Base-by-base conservation (phyloP, 2,888 invertebrate species). In the Palloptera scutellata region DNA sequence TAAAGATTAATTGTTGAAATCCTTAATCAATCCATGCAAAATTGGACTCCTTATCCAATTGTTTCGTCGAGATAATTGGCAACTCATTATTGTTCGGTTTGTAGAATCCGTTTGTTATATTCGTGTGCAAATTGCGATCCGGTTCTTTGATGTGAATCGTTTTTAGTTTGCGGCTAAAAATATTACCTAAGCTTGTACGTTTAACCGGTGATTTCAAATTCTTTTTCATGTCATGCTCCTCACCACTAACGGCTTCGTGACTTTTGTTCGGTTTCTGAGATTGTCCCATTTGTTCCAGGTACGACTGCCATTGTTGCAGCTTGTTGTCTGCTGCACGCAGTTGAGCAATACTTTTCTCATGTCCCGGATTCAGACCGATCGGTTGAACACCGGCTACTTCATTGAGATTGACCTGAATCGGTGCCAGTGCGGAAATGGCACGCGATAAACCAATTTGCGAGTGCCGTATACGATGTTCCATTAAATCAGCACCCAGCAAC, bases 401-500 rank as follows among this genome's bases (percentile, higher is more conserved):
- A 57, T 78, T 77, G 0, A 85, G 74, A 74, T 85, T 80, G 1
- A 92, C 86, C 63, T 89, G 87, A 72, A 88, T 87, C 0, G 91
- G 89, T 0, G 90, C 88, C 53, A 93, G 84, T 0, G 92, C 92
- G 0, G 93, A 93, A 60, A 93, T 87, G 0, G 92, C 92, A 58
- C 92, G 87, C 0, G 92, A 91, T 0, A 93, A 87, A 0, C 92
- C 93, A 62, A 91, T 83, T 77, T 85, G 84, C 2, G 81, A 77
- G 79, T 95, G 94, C 58, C 91, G 87, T 55, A 96, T 91, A 73
- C 89, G 88, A 81, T 97, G 96, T 79, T 97, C 96, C 2, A 92
- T 91, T 43, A 96, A 86, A 85, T 97, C 96, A 0, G 96, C 96
- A 0, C 96, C 96, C 13, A 96, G 85, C 57, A 95, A 86, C 84